Base-by-base conservation (phyloP, 2,888 invertebrate genomes). In the Pimpla rufipes region DNA sequence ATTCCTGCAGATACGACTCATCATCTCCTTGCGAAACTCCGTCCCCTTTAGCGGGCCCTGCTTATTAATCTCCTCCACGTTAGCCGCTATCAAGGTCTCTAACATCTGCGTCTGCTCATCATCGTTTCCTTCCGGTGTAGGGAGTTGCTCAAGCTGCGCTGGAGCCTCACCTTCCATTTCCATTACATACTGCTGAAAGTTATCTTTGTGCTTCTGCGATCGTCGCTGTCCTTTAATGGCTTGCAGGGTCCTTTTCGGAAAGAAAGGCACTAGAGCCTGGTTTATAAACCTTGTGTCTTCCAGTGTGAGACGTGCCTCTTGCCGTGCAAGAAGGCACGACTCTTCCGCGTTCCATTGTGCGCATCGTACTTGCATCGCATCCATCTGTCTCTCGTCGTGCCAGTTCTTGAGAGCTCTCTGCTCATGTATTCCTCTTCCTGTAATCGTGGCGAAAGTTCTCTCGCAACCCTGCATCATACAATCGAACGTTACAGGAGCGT, bases 301-400 rank as follows among this genome's bases (percentile, higher is more conserved):
- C 0, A 70, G 35, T 0, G 18, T n/a, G 0, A 83, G 64, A 0
- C 40, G 18, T 6, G 83, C 83, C n/a, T 85, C 83, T 23, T 81
- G 75, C n/a, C 78, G 59, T 4, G 85, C 80, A 18, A 85, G 68
- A 7, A 83, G 55, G 0, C 64, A 57, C 1, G 5, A 0, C 13
- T 85, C 85, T 52, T 85, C 83, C 0, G 70, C 68, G 37, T 42
- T 64, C 85, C 85, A 85, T n/a, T 35, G 59, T 5, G 59, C 59
- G 13, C n/a, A 35, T n/a, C n/a, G n/a, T 35, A 23, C 77, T 2
- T 11, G n/a, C 1, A 37, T 47, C 11, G 4, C 11, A 0, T 37
- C 23, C n/a, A n/a, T n/a, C 40, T 40, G 18, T 35, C 23, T 59
- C 29, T 10, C n/a, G 4, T 82, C 82, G 10, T 82, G 55, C 67